Percentiles rank a stretch among this genome's conserved stretches.
These are phyloP conservation scores for Lateolabrax maculatus DNA, from an alignment of 2,797 vertebrate species.

Conservation along the genomic window DNA sequence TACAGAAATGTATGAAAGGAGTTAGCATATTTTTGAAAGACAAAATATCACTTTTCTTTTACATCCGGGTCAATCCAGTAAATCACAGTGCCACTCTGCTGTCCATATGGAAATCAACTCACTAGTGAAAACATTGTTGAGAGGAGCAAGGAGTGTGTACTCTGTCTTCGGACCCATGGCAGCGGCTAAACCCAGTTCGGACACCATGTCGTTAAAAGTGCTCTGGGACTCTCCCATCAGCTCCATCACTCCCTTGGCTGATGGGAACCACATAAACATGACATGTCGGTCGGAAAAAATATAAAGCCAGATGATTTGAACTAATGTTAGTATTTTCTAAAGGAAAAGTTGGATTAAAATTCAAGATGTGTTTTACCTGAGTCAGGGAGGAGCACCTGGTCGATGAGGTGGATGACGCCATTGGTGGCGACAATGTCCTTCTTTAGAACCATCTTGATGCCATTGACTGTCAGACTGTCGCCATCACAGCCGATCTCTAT, in stretches of 20 bases:
- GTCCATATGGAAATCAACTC: slow-evolving; percentile 50
- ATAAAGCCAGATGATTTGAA: background rate
- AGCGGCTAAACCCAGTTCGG: slow-evolving; percentile 89
- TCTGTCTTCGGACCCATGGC: slow-evolving; percentile 87
- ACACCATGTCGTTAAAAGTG: slow-evolving; percentile 90
- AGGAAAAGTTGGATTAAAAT: background rate
- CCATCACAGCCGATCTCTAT: slow-evolving; percentile 95
- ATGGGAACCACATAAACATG: slow-evolving; percentile 38
- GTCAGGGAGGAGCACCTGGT: slow-evolving; percentile 92
- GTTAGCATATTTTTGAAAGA: background rate
- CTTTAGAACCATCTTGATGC: slow-evolving; percentile 95
- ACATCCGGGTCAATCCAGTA: background rate
- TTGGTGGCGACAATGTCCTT: slow-evolving; percentile 96
- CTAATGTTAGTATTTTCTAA: background rate
- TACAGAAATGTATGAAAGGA: background rate
- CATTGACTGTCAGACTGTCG: slow-evolving; percentile 93
- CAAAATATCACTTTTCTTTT: background rate
- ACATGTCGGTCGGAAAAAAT: background rate
- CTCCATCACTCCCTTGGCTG: slow-evolving; percentile 94
- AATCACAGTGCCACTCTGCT: background rate
- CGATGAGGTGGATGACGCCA: slow-evolving; percentile 95
- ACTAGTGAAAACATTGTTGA: slow-evolving; percentile 92
- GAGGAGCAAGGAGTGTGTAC: slow-evolving; percentile 93
- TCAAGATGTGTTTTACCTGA: slow-evolving; percentile 86
- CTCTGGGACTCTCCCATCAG: slow-evolving; percentile 89